Percentiles rank a stretch among this genome's conserved stretches.
phyloP scores from a whole-genome alignment of 2,113 vertebrate species.

The Hemichromis elongatus region DNA sequence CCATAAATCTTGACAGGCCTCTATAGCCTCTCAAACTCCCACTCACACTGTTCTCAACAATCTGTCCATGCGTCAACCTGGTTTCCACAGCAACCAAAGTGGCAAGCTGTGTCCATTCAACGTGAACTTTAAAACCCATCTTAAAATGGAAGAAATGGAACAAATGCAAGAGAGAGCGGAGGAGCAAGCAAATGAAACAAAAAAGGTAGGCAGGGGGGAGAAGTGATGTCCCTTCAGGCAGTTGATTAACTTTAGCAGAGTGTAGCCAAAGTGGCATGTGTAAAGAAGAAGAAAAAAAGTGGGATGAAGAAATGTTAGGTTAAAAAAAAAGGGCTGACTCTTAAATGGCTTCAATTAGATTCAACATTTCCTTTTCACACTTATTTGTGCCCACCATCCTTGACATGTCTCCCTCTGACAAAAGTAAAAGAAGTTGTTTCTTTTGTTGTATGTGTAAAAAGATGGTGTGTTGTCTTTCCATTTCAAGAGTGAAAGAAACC shows the following conservation, averaged over 20 bases:
- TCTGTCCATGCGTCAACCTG: conserved; percentile 52
- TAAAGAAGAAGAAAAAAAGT: not conserved
- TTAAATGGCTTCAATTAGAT: not conserved
- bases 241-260: conserved; percentile 48
- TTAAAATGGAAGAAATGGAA: conserved; percentile 37
- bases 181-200: not conserved
- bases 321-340: not conserved
- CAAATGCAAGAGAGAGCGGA: not conserved
- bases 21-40: conserved; percentile 41
- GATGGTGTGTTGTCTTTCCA: not conserved
- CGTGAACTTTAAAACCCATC: conserved; percentile 54
- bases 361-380: not conserved
- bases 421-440: not conserved
- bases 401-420: not conserved
- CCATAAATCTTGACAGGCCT: conserved; percentile 31
- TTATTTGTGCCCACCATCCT: not conserved
- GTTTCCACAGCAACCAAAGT: conserved; percentile 68
- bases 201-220: not conserved
- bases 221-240: conserved; percentile 5
- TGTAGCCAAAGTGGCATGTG: not conserved
- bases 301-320: not conserved
- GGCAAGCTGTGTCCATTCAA: conserved; percentile 54
- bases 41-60: conserved; percentile 35
- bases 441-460: not conserved
- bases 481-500: not conserved